phyloP scores from a whole-genome alignment of 2,888 invertebrate genomes.

The Chaitophorus viminalis region DNA sequence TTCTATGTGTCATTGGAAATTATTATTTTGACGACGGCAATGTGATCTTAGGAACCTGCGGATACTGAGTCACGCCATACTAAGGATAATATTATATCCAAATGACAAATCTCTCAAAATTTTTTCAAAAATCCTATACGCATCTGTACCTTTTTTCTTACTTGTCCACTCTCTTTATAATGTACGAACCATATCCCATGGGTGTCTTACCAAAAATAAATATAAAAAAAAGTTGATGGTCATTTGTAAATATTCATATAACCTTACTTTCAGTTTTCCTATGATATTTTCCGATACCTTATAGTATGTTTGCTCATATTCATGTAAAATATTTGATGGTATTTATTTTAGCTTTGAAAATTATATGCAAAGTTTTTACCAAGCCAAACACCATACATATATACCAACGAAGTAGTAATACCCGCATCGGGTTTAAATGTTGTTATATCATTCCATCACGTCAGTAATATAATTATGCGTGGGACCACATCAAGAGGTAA shows the following conservation, averaged over 20 bases:
- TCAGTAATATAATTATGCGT: not conserved
- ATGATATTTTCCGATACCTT: not conserved
- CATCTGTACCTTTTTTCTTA: not conserved
- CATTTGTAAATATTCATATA: constrained; percentile 39
- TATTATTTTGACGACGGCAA: too few species aligned
- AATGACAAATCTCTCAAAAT: not conserved
- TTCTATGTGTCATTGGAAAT: too few species aligned
- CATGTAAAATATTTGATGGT: not conserved
- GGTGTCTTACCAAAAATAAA: not conserved
- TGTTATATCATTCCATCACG: not conserved
- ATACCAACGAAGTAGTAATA: not conserved
- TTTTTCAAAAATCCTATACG: not conserved
- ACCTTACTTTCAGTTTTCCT: constrained; percentile 17
- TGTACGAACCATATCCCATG: not conserved
- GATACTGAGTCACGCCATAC: too few species aligned
- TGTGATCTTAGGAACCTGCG: too few species aligned
- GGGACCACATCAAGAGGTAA: not conserved
- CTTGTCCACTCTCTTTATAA: not conserved
- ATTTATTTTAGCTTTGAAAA: constrained; percentile 36
- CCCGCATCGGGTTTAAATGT: not conserved
- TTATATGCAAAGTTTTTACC: not conserved
- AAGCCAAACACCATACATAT: not conserved
- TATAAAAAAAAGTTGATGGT: not conserved
- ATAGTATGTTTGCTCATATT: not conserved
- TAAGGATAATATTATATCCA: too few species aligned